Evolutionary conservation across 2,888 invertebrate species (phyloP).

Genomic region (Xestobium rufovillosum): DNA sequence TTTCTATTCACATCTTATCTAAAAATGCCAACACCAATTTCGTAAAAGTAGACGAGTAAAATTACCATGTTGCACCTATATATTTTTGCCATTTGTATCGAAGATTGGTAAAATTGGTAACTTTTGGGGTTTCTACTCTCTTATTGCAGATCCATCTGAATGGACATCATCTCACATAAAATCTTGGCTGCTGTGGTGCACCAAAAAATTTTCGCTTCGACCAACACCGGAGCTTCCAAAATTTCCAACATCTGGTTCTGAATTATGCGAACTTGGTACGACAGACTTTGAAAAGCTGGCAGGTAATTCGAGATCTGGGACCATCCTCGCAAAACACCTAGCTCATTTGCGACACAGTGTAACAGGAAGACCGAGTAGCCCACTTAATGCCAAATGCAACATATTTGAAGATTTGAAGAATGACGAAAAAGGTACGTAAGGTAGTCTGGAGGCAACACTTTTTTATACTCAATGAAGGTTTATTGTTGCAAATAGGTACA

Average conservation of each 20-base stretch:
- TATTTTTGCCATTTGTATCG: too few species aligned
- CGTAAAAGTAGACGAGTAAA: too few species aligned
- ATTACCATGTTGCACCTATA: too few species aligned
- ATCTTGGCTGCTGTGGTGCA: conserved; percentile 57
- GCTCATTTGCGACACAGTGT: conserved; percentile 52
- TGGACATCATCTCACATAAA: conserved; percentile 54
- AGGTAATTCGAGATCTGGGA: conserved; percentile 44
- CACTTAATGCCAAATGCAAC: conserved; percentile 47
- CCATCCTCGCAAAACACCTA: conserved; percentile 54
- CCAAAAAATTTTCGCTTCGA: conserved; percentile 51
- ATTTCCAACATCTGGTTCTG: conserved; percentile 51
- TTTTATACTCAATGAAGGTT: not conserved
- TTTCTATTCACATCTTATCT: too few species aligned
- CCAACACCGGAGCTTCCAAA: conserved; percentile 46
- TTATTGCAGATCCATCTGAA: conserved; percentile 52
- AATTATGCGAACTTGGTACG: conserved; percentile 53
- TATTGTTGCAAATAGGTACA: too few species aligned
- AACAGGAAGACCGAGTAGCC: conserved; percentile 53
- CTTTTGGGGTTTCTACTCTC: too few species aligned
- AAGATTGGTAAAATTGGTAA: too few species aligned
- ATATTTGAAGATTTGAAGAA: conserved; percentile 34
- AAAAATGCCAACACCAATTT: too few species aligned
- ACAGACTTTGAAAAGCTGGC: conserved; percentile 54
- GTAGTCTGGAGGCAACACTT: not conserved
- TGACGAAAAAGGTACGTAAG: conserved; percentile 30